These are phyloP conservation scores for Oryzias melastigma DNA, from an alignment of 2,113 vertebrate species.

Conservation along the genomic window DNA sequence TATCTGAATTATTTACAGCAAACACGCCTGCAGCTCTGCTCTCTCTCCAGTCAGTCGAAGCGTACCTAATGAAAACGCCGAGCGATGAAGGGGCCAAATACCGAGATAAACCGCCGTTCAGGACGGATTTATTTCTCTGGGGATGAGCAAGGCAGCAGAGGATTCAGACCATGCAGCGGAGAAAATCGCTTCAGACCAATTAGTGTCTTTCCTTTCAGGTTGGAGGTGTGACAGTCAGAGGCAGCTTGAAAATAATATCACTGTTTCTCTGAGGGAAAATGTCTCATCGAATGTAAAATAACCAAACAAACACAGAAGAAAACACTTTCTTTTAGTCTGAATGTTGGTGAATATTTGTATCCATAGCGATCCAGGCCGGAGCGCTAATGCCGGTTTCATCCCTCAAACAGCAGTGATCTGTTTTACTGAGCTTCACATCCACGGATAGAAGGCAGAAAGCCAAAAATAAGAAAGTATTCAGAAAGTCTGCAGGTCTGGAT, in stretches of 20 bases:
- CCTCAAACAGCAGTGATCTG: no score
- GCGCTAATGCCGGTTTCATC: no score
- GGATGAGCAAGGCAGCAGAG: neutral
- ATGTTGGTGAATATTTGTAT: no score
- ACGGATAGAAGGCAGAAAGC: no score
- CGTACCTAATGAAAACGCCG: neutral
- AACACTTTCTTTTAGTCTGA: no score
- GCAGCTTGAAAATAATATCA: neutral
- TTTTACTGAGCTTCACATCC: no score
- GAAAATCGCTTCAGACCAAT: neutral
- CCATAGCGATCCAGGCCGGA: no score
- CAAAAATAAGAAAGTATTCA: no score
- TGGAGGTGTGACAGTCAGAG: neutral
- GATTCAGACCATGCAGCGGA: neutral
- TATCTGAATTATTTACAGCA: slow-evolving; percentile 33
- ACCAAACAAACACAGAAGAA: no score
- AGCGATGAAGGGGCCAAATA: neutral
- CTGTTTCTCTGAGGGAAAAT: neutral
- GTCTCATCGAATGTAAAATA: no score
- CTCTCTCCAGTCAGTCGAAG: slow-evolving; percentile 1
- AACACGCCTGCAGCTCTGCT: slow-evolving; percentile 1
- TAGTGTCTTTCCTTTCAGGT: neutral
- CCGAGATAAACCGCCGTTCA: neutral
- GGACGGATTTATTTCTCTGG: neutral
- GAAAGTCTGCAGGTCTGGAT: no score